A percentile compares a stretch with the other conserved stretches of the same genome.
phyloP scores from a whole-genome alignment of 2,888 invertebrate species.

The Petrophora chlorosata region DNA sequence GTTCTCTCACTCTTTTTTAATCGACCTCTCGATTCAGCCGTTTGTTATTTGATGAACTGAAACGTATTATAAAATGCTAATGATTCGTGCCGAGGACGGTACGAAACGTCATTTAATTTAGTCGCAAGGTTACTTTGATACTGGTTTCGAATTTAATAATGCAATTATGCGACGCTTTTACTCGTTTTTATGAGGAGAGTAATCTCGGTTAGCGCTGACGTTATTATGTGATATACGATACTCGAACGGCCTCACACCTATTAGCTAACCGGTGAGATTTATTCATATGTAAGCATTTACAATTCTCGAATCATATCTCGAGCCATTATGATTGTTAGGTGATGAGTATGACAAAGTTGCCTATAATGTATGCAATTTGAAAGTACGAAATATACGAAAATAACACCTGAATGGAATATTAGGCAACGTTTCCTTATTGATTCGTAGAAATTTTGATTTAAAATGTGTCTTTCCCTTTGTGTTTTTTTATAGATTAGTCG shows the following conservation, averaged over 20 bases:
- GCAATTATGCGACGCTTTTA: conserved; percentile 22
- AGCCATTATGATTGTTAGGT: no score
- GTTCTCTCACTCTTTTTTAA: conserved; percentile 32
- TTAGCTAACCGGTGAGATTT: neutral
- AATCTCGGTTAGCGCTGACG: conserved; percentile 4
- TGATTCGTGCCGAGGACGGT: conserved; percentile 18
- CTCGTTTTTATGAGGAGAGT: conserved; percentile 9
- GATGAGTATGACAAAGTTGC: no score
- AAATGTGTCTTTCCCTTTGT: no score
- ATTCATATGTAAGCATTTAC: no score
- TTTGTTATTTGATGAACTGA: conserved; percentile 29
- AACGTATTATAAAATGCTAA: conserved; percentile 27
- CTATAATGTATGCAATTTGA: no score
- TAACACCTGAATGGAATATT: no score
- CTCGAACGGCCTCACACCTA: no score
- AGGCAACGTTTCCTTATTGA: no score
- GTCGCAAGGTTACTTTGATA: conserved; percentile 7
- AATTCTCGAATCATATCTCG: no score
- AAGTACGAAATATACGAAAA: no score
- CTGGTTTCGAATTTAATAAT: conserved; percentile 7
- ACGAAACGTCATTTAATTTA: neutral
- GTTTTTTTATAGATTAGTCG: no score
- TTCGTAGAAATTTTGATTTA: no score
- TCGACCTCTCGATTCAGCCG: conserved; percentile 38
- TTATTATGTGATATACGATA: conserved; percentile 11